Percentiles rank a stretch among this genome's conserved stretches.
These are phyloP conservation scores for Aix galericulata DNA, from an alignment of 2,113 vertebrate genomes.

Conservation along the genomic window DNA sequence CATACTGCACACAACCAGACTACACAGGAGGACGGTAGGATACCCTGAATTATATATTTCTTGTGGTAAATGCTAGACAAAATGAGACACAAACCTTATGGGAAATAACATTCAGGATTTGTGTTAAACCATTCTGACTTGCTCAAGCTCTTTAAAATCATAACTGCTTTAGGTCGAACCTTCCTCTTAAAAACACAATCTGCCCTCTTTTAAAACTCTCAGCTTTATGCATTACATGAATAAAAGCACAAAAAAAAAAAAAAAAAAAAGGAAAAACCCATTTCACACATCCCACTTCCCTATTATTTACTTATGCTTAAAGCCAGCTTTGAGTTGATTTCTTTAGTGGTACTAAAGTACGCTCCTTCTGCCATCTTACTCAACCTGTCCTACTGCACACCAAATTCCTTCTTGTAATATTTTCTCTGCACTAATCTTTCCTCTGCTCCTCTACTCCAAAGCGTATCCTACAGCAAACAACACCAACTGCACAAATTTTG, in stretches of 20 bases:
- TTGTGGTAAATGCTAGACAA: conserved; percentile 2
- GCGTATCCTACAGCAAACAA: conserved; percentile 52
- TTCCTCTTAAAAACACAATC: conserved; percentile 63
- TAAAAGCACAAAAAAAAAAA: conserved; percentile 3
- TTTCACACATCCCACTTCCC: conserved; percentile 55
- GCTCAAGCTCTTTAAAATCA: conserved; percentile 38
- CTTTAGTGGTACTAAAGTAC: conserved; percentile 51
- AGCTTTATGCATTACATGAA: conserved; percentile 38
- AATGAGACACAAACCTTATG: not conserved
- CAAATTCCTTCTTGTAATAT: conserved; percentile 36
- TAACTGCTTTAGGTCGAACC: conserved; percentile 49
- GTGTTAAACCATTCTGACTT: conserved; percentile 18
- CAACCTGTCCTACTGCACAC: conserved; percentile 46
- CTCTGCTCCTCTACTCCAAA: conserved; percentile 62
- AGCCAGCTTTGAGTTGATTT: conserved; percentile 63
- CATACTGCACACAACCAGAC: not conserved
- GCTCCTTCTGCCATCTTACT: conserved; percentile 45
- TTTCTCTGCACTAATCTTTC: conserved; percentile 54
- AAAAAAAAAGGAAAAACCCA: not conserved
- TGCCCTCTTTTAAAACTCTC: conserved; percentile 40
- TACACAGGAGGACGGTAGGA: conserved; percentile 53
- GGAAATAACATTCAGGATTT: not conserved
- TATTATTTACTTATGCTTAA: conserved; percentile 66
- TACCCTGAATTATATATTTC: conserved; percentile 51
- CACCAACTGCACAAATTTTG: conserved; percentile 61